Percentiles rank a stretch among this genome's conserved stretches.
These are phyloP conservation scores for Polyodon spathula DNA, from an alignment of 2,113 vertebrate genomes.

Conservation along the genomic window DNA sequence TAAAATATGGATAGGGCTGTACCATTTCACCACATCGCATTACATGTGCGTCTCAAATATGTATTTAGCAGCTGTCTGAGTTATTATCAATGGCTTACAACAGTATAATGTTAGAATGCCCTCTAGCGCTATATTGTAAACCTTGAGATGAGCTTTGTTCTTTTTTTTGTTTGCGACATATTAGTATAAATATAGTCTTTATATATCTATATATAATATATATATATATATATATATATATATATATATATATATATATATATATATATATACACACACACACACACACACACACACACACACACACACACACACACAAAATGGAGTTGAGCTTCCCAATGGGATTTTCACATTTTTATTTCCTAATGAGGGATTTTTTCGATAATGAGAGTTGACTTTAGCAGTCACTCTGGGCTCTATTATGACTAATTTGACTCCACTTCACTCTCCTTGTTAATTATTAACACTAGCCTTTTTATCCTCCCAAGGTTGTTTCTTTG, in stretches of 20 bases:
- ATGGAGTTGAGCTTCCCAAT: slow-evolving; percentile 38
- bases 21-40: too few species aligned
- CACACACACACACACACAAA: too few species aligned
- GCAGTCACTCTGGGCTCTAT: slow-evolving; percentile 83
- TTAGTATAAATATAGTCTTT: too few species aligned
- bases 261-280: too few species aligned
- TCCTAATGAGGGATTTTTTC: slow-evolving; percentile 70
- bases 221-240: too few species aligned
- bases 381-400: slow-evolving; percentile 73
- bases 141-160: background rate
- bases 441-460: slow-evolving; percentile 80
- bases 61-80: too few species aligned
- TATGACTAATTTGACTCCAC: slow-evolving; percentile 87
- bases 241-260: background rate
- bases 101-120: too few species aligned
- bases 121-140: too few species aligned
- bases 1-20: too few species aligned
- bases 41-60: too few species aligned
- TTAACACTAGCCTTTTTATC: slow-evolving; percentile 95
- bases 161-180: background rate
- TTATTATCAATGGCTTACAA: too few species aligned
- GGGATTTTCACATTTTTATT: slow-evolving; percentile 73
- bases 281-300: too few species aligned
- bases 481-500: slow-evolving; percentile 65
- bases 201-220: background rate